phyloP scores from a whole-genome alignment of 2,113 vertebrate species.

The Mesoclemmys tuberculata region DNA sequence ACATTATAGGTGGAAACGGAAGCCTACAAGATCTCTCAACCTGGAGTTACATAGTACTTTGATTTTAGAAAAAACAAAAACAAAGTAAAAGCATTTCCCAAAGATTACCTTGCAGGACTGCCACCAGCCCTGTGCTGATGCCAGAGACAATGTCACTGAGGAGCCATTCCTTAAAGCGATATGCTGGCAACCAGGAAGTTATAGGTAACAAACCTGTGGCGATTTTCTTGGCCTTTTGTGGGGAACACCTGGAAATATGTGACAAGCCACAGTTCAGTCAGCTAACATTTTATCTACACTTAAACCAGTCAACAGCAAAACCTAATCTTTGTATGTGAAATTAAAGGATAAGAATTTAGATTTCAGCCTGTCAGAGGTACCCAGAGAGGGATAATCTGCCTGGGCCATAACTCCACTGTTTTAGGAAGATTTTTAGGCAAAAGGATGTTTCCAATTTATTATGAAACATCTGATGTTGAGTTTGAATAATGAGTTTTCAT shows the following conservation, averaged over 20 bases:
- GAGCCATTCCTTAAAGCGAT: constrained; percentile 90
- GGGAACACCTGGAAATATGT: constrained; percentile 84
- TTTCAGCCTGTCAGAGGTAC: background rate
- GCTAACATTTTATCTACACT: background rate
- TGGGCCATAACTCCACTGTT: background rate
- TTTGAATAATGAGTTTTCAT: constrained; percentile 2
- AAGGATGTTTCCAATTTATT: background rate
- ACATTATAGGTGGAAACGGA: background rate
- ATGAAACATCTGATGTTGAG: background rate
- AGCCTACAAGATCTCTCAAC: background rate
- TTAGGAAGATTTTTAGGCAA: background rate
- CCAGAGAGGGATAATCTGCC: background rate
- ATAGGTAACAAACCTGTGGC: constrained; percentile 86
- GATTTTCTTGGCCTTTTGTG: constrained; percentile 82
- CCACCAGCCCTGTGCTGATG: constrained; percentile 93
- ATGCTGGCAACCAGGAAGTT: constrained; percentile 87
- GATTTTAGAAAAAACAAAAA: background rate
- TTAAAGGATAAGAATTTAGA: background rate
- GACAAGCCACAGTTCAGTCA: constrained; percentile 24
- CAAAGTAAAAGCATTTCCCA: background rate
- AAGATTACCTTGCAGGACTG: constrained; percentile 92
- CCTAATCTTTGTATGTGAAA: background rate
- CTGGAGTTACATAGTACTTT: background rate
- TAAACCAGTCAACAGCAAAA: background rate
- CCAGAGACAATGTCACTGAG: constrained; percentile 92